Evolutionary conservation across 2,888 invertebrate species (phyloP).

Genomic region (Eristalinus sepulchralis): DNA sequence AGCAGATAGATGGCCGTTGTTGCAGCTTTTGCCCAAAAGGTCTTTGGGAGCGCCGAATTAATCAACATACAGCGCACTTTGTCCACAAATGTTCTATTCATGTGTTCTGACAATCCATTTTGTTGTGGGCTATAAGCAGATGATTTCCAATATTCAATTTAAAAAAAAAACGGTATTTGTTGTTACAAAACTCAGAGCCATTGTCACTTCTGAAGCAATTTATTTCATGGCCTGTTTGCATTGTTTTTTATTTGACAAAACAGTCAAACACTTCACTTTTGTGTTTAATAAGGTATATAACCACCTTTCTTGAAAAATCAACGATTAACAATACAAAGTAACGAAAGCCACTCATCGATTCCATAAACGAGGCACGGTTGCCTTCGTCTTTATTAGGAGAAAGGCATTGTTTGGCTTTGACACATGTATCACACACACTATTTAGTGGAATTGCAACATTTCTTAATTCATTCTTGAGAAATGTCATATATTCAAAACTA

Average conservation of each 20-base stretch:
- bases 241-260: conserved; percentile 48
- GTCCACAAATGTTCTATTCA: conserved; percentile 53
- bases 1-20: conserved; percentile 47
- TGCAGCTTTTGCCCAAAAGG: conserved; percentile 52
- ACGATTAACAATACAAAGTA: conserved; percentile 78
- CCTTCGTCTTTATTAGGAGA: conserved; percentile 59
- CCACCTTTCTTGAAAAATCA: conserved; percentile 68
- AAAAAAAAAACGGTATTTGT: conserved; percentile 31
- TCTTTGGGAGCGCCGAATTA: conserved; percentile 27
- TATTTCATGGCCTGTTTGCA: conserved; percentile 41
- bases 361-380: conserved; percentile 74
- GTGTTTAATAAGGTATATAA: conserved; percentile 36
- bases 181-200: conserved; percentile 56
- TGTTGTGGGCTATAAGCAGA: no score
- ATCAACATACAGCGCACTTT: conserved; percentile 50
- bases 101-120: conserved; percentile 44
- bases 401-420: conserved; percentile 72
- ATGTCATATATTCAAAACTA: conserved; percentile 30
- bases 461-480: conserved; percentile 24
- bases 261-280: conserved; percentile 53
- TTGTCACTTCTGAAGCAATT: conserved; percentile 58
- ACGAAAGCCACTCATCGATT: conserved; percentile 74
- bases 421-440: conserved; percentile 55
- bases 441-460: conserved; percentile 26
- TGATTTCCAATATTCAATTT: conserved; percentile 39